A percentile compares a stretch with the other conserved stretches of the same genome.
phyloP scores from a whole-genome alignment of 2,888 invertebrate genomes.

The Dryadula phaetusa region DNA sequence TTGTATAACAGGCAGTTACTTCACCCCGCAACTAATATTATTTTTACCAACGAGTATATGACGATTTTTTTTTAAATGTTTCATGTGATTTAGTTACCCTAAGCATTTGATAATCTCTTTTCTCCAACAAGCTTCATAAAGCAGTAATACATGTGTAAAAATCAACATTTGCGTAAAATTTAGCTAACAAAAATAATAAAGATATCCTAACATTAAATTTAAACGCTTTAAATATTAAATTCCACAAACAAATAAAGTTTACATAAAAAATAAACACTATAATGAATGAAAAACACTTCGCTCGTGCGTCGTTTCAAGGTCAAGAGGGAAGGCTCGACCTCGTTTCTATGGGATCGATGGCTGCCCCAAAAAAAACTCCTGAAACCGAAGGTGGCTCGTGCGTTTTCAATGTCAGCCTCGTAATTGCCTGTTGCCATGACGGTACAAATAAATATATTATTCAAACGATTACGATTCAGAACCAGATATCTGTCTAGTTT shows the following conservation, averaged over 20 bases:
- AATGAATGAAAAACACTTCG: conserved; percentile 72
- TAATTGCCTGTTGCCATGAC: conserved; percentile 70
- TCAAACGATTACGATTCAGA: conserved; percentile 16
- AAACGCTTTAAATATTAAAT: too few species aligned
- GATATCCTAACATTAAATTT: too few species aligned
- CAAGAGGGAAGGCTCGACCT: conserved; percentile 68
- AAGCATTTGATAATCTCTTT: too few species aligned
- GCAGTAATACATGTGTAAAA: too few species aligned
- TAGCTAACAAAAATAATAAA: too few species aligned
- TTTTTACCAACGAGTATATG: too few species aligned
- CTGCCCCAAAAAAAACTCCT: conserved; percentile 67
- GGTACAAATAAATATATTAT: conserved; percentile 53
- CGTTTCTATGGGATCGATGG: conserved; percentile 81
- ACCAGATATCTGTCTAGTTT: background rate
- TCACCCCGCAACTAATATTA: too few species aligned
- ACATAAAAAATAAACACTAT: background rate
- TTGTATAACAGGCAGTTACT: too few species aligned
- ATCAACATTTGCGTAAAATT: too few species aligned
- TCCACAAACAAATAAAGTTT: background rate
- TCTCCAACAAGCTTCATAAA: too few species aligned
- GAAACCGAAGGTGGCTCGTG: conserved; percentile 62
- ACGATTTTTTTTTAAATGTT: too few species aligned
- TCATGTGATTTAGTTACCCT: too few species aligned
- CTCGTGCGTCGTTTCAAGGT: conserved; percentile 72
- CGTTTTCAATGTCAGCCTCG: conserved; percentile 81